These are phyloP conservation scores for Cardiocondyla obscurior DNA, from an alignment of 1,140 invertebrate genomes.

Conservation along the genomic window DNA sequence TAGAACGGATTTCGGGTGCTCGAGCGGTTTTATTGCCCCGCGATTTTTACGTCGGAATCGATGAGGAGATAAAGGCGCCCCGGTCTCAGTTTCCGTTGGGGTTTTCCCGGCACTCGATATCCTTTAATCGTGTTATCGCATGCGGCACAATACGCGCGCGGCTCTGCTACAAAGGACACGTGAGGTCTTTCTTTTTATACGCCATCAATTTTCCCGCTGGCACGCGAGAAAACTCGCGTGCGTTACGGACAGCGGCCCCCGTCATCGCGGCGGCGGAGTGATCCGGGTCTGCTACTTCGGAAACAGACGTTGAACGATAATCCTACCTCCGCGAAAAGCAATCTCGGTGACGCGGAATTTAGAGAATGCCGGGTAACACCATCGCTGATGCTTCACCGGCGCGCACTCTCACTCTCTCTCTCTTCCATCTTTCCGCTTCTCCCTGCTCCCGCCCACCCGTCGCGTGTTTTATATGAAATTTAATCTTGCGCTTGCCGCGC, in stretches of 20 bases:
- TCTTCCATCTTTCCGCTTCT: background rate
- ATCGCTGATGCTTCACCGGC: background rate
- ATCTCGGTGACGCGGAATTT: slow-evolving; percentile 39
- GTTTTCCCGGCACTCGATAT: background rate
- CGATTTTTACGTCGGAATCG: background rate
- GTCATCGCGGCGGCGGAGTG: slow-evolving; percentile 15
- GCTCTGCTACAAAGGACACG: background rate
- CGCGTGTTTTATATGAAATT: slow-evolving; percentile 32
- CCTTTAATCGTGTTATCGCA: slow-evolving; percentile 41
- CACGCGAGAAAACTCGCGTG: slow-evolving; percentile 30
- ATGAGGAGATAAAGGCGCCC: background rate
- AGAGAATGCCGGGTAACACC: background rate
- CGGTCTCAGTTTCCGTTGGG: background rate
- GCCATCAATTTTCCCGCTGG: slow-evolving; percentile 28
- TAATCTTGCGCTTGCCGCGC: slow-evolving; percentile 12
- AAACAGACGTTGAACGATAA: slow-evolving; percentile 44
- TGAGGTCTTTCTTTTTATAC: slow-evolving; percentile 20
- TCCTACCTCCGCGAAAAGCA: background rate
- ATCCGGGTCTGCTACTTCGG: background rate
- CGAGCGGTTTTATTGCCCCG: background rate
- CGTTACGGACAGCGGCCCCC: background rate
- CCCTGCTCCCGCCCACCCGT: background rate
- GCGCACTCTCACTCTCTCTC: too few relatives aligned
- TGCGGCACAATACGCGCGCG: background rate
- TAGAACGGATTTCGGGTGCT: background rate